phyloP scores from a whole-genome alignment of 2,888 invertebrate species.

The Tenthredo livida region DNA sequence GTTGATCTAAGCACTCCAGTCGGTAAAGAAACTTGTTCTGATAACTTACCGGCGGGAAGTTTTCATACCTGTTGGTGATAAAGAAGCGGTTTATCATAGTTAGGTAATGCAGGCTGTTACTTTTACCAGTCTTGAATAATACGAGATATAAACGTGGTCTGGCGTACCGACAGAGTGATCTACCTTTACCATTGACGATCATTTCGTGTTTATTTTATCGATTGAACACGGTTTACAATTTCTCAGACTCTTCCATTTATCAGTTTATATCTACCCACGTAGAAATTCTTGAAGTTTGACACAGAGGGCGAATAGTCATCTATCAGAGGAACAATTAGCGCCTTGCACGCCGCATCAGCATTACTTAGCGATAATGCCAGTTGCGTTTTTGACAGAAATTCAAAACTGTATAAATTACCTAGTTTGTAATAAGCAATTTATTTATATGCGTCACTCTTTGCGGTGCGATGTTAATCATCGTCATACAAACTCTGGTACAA shows the following conservation, averaged over 20 bases:
- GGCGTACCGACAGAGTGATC: not conserved
- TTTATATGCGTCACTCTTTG: not conserved
- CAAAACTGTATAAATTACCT: not conserved
- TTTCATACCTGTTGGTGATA: not conserved
- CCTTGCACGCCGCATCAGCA: not conserved
- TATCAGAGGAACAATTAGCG: not conserved
- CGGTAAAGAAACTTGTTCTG: not conserved
- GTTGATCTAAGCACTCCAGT: not conserved
- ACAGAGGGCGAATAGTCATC: not conserved
- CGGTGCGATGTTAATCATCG: not conserved
- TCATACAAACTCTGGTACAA: not conserved
- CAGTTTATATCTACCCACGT: not conserved
- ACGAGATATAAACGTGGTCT: not conserved
- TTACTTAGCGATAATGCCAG: not conserved
- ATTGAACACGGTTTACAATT: not conserved
- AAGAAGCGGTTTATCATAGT: not conserved
- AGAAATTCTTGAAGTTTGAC: not conserved
- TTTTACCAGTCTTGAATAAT: no score
- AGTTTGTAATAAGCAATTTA: not conserved
- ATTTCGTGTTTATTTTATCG: not conserved
- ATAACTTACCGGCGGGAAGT: not conserved
- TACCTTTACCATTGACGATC: not conserved
- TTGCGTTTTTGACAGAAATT: not conserved
- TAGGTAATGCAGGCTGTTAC: not conserved
- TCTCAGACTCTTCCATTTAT: not conserved